phyloP scores from a whole-genome alignment of 1,140 invertebrate species.

The Drosophila pseudoobscura region DNA sequence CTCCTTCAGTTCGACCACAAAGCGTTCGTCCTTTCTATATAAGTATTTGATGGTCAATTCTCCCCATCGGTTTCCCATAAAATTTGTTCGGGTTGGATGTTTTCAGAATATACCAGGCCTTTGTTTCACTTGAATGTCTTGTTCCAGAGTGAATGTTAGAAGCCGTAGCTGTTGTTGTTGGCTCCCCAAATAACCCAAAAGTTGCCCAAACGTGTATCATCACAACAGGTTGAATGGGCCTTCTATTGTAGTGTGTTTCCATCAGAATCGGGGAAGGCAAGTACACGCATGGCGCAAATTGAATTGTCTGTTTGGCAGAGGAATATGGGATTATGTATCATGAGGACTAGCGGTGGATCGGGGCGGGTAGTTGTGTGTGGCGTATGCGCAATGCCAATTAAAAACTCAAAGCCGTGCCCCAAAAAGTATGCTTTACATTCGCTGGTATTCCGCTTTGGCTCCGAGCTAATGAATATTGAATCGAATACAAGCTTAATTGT shows the following conservation, averaged over 20 bases:
- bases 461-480: conserved; percentile 57
- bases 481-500: conserved; percentile 44
- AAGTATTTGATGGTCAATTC: conserved; percentile 20
- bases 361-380: conserved; percentile 12
- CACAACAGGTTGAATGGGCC: conserved; percentile 27
- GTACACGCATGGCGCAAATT: conserved; percentile 47
- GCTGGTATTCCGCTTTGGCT: conserved; percentile 33
- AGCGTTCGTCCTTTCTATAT: conserved; percentile 25
- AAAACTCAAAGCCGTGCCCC: conserved; percentile 32
- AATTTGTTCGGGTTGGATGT: conserved; percentile 13
- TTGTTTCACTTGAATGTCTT: conserved; percentile 20
- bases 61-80: conserved; percentile 15
- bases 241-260: background rate
- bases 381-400: conserved; percentile 68
- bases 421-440: conserved; percentile 58
- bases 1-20: conserved; percentile 29
- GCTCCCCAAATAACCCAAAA: conserved; percentile 21
- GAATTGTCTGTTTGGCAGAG: conserved; percentile 61
- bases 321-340: conserved; percentile 52
- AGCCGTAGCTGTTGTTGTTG: too few species aligned
- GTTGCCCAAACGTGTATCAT: conserved; percentile 2
- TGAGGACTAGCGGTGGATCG: background rate
- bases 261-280: background rate
- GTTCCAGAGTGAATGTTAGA: background rate
- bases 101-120: conserved; percentile 12